phyloP scores from a whole-genome alignment of 1,140 invertebrate species.

The Lasioglossum baleicum region DNA sequence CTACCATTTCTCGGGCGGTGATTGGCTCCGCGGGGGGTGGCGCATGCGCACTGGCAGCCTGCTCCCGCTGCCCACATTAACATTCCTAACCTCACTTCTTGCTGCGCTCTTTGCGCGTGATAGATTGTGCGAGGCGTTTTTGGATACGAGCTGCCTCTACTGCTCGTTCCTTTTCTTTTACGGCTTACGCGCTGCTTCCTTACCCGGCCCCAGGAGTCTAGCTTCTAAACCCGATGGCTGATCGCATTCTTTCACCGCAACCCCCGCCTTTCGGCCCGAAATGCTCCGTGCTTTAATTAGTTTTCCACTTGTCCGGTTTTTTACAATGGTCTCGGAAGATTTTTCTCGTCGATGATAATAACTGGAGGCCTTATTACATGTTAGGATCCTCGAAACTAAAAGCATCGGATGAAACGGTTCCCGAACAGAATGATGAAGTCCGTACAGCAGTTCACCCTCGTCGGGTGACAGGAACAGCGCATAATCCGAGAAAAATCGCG shows the following conservation, averaged over 20 bases:
- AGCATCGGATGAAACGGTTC: no score
- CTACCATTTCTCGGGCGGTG: conserved; percentile 78
- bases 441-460: no score
- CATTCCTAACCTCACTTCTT: conserved; percentile 75
- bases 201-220: conserved; percentile 54
- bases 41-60: conserved; percentile 71
- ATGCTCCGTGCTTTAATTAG: no score
- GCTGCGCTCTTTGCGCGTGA: conserved; percentile 74
- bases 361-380: no score
- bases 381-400: no score
- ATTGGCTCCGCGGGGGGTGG: conserved; percentile 78
- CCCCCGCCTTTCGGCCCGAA: no score
- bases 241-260: no score
- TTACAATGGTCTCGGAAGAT: no score
- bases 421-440: no score
- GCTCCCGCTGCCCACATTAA: conserved; percentile 72
- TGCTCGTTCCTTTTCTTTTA: conserved; percentile 42
- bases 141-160: conserved; percentile 53
- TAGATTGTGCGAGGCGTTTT: conserved; percentile 72
- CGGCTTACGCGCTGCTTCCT: conserved; percentile 61
- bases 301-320: no score
- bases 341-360: no score
- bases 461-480: neutral
- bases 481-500: neutral
- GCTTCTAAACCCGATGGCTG: neutral